Percentiles rank a stretch among this genome's conserved stretches.
These are phyloP conservation scores for Corythornis vintsioides DNA, from an alignment of 2,113 vertebrate genomes.

Conservation along the genomic window DNA sequence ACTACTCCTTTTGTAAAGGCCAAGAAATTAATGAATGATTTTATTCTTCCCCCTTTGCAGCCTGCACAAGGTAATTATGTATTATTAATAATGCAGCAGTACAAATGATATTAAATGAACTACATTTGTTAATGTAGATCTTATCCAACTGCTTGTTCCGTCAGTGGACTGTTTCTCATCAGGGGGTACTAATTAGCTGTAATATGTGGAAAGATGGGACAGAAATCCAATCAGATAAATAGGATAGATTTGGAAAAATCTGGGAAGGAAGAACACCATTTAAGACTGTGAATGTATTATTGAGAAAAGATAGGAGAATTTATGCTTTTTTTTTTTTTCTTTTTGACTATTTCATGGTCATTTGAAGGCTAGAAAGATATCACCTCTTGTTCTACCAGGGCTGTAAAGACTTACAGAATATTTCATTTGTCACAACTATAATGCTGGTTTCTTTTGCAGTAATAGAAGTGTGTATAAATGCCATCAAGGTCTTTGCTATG, in stretches of 20 bases:
- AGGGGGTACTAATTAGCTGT: slow-evolving; percentile 84
- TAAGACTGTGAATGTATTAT: slow-evolving; percentile 44
- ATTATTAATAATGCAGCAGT: slow-evolving; percentile 87
- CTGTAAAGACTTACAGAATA: slow-evolving; percentile 31
- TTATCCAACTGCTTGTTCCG: slow-evolving; percentile 84
- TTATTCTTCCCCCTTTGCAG: slow-evolving; percentile 75
- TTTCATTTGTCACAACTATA: slow-evolving; percentile 51
- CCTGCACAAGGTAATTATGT: slow-evolving; percentile 79
- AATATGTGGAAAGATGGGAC: slow-evolving; percentile 80
- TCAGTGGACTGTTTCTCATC: slow-evolving; percentile 82
- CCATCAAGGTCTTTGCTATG: slow-evolving; percentile 42
- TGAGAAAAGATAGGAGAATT: slow-evolving; percentile 46
- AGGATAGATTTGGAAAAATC: slow-evolving; percentile 77
- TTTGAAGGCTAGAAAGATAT: slow-evolving; percentile 20
- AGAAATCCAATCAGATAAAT: slow-evolving; percentile 83
- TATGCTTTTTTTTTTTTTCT: slow-evolving; percentile 43
- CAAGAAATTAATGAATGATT: slow-evolving; percentile 79
- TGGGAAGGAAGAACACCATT: slow-evolving; percentile 69
- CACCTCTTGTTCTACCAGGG: not conserved
- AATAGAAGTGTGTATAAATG: slow-evolving; percentile 35
- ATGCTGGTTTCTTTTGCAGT: slow-evolving; percentile 51
- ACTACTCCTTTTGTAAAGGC: slow-evolving; percentile 72
- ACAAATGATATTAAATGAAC: slow-evolving; percentile 88
- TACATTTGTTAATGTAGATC: slow-evolving; percentile 87
- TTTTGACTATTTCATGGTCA: slow-evolving; percentile 33